These are phyloP conservation scores for Acanthosoma haemorrhoidale DNA, from an alignment of 2,888 invertebrate species.

Conservation along the genomic window DNA sequence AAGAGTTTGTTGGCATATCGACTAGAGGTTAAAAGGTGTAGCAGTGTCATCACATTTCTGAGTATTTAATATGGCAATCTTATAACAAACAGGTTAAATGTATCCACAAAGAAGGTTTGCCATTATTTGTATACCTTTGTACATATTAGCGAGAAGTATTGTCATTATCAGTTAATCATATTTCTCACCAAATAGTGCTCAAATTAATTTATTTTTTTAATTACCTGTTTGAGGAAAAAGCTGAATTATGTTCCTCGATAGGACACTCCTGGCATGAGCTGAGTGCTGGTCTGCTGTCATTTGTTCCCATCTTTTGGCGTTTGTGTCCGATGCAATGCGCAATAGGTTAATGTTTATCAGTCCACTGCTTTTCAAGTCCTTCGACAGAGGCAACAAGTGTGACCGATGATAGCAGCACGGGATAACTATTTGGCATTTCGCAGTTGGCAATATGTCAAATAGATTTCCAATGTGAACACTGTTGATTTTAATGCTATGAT, in stretches of 20 bases:
- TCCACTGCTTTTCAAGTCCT: background rate
- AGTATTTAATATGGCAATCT: too few relatives aligned
- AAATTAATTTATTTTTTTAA: too few relatives aligned
- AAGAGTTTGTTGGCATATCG: too few relatives aligned
- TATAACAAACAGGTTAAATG: too few relatives aligned
- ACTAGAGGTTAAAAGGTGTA: too few relatives aligned
- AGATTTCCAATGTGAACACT: background rate
- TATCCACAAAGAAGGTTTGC: too few relatives aligned
- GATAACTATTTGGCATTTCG: background rate
- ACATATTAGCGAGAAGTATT: too few relatives aligned
- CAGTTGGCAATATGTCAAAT: background rate
- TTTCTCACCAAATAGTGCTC: too few relatives aligned
- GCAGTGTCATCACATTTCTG: too few relatives aligned
- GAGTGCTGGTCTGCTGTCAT: background rate
- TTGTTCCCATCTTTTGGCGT: background rate
- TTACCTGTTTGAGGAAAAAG: constrained; percentile 7
- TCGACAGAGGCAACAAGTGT: background rate
- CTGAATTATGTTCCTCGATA: constrained; percentile 19
- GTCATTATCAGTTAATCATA: too few relatives aligned
- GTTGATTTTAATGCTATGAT: too few relatives aligned
- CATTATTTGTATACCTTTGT: too few relatives aligned
- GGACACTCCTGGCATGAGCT: background rate
- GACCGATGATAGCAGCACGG: constrained; percentile 29
- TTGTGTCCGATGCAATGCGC: constrained; percentile 13
- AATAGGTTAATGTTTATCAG: constrained; percentile 9